These are phyloP conservation scores for Tinamus major DNA, from an alignment of 2,797 vertebrate genomes.

Conservation along the genomic window DNA sequence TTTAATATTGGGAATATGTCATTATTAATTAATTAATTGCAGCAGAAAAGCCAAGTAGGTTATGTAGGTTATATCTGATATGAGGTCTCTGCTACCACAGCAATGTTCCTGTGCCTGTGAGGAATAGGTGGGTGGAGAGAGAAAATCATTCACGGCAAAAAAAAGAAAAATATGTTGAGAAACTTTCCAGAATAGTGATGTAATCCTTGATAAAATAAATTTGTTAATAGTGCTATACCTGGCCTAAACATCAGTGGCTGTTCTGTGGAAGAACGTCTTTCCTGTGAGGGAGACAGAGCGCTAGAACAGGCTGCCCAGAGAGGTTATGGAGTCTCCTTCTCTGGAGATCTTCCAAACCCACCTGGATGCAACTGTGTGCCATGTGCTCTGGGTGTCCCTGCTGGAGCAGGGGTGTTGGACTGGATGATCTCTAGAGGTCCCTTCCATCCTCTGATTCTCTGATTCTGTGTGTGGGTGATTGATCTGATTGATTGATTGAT, in stretches of 20 bases:
- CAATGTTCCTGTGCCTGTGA: not conserved
- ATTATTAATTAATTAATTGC: not conserved
- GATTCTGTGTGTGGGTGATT: not conserved
- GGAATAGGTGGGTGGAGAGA: not conserved
- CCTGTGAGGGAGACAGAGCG: too few relatives aligned
- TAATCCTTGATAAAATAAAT: not conserved
- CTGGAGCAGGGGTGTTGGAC: too few relatives aligned
- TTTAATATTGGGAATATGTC: not conserved
- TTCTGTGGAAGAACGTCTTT: too few relatives aligned
- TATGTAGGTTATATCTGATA: not conserved
- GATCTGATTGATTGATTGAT: not conserved
- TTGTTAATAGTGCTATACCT: not conserved
- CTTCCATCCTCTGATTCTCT: too few relatives aligned
- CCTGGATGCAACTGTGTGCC: too few relatives aligned
- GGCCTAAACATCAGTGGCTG: too few relatives aligned
- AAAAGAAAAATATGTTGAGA: not conserved
- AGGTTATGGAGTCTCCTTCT: too few relatives aligned
- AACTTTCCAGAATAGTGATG: conserved; percentile 6
- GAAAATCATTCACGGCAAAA: not conserved
- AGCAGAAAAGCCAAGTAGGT: not conserved
- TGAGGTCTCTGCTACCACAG: not conserved
- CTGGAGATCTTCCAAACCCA: too few relatives aligned
- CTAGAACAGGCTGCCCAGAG: too few relatives aligned
- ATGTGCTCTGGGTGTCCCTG: too few relatives aligned
- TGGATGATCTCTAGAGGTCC: too few relatives aligned